phyloP scores from a whole-genome alignment of 2,888 invertebrate species.

The Unio pictorum region DNA sequence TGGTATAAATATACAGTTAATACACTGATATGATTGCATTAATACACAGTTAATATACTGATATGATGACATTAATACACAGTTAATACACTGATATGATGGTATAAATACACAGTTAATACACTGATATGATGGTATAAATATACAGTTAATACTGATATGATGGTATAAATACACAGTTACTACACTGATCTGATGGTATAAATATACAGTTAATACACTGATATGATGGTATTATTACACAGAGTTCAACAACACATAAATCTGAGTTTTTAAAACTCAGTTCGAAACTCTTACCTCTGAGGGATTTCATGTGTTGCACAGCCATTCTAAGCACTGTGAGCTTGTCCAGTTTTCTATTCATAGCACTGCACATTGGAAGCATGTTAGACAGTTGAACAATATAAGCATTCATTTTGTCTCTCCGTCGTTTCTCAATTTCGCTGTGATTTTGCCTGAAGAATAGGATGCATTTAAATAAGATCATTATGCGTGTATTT shows the following conservation, averaged over 20 bases:
- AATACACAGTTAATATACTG: no score
- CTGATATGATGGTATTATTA: not conserved
- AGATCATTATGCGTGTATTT: no score
- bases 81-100: no score
- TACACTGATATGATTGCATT: no score
- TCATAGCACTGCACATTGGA: constrained; percentile 95
- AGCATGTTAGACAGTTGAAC: constrained; percentile 90
- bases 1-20: not conserved
- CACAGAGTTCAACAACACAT: not conserved
- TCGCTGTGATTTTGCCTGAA: constrained; percentile 94
- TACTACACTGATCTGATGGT: no score
- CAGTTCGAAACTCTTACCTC: constrained; percentile 62
- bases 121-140: no score
- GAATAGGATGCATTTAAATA: no score
- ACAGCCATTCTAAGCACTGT: constrained; percentile 93
- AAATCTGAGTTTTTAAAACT: not conserved
- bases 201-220: no score
- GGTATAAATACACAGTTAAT: no score
- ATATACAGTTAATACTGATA: no score
- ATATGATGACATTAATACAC: no score
- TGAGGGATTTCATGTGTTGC: constrained; percentile 87
- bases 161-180: no score
- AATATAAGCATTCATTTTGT: constrained; percentile 97
- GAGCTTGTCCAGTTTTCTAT: constrained; percentile 92
- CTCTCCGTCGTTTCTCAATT: constrained; percentile 93